Base-by-base conservation (phyloP, 92 coral and sea anemone species). In the Palythoa caribaeorum region DNA sequence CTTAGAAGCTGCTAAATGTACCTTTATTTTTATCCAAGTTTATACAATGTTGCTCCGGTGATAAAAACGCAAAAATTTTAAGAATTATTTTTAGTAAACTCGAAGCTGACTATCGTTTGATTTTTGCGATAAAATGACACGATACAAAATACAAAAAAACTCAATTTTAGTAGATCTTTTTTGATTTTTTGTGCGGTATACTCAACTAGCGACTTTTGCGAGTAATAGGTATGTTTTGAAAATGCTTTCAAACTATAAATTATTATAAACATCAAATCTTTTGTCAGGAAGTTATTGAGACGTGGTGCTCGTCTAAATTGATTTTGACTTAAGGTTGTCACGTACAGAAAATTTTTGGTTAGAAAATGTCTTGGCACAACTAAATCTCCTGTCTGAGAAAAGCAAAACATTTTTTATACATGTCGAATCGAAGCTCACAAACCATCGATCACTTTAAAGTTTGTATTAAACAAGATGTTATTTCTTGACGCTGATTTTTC, bases 261-360 rank as follows among this genome's bases (percentile, higher is more conserved):
- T 17, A 63, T 63, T n/a, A 63, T n/a, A 47, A 51, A 81, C 53
- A 47, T 65, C 38, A 80, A 40, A 13, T 9, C 14, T 81, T 51
- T 8, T 66, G 28, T 81, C 60, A 66, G 47, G 75, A 81, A 81
- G 62, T 66, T 71, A n/a, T 66, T 44, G 59, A 81, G 60, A 63
- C 86, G 38, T 81, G 8, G 37, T 60, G 38, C 48, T 37, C 47
- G 39, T 28, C 5, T 38, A 65, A 69, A 81, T 65, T 47, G 75
- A 63, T 80, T 66, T 80, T 48, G 59, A 19, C 16, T 44, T 80
- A 63, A 63, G 15, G 40, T 63, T 81, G 39, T 40, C 85, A 80
- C 85, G 71, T 62, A 38, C 12, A 59, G 73, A 21, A 21, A 53
- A 51, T 5, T 19, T 57, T 78, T 11, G 17, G 14, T 39, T 28